A percentile compares a stretch with the other conserved stretches of the same genome.
These are phyloP conservation scores for Drosophila prosaltans DNA, from an alignment of 1,140 invertebrate genomes.

Conservation along the genomic window DNA sequence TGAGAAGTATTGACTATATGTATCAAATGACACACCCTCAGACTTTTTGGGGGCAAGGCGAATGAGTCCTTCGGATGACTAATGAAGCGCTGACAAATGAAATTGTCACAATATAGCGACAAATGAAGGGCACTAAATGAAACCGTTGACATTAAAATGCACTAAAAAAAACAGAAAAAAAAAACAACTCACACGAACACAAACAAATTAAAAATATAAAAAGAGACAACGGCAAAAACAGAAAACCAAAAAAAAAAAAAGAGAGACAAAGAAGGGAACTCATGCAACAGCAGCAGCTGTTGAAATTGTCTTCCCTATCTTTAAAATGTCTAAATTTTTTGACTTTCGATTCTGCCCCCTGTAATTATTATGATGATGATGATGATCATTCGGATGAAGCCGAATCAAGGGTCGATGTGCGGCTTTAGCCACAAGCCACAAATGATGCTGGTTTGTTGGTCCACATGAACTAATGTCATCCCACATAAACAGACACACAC, in stretches of 20 bases:
- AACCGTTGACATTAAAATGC: constrained; percentile 53
- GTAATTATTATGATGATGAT: constrained; percentile 36
- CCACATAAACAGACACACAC: constrained; percentile 37
- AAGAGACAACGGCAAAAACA: constrained; percentile 16
- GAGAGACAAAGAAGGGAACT: constrained; percentile 17
- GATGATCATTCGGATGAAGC: neutral
- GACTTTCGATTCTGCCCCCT: constrained; percentile 9
- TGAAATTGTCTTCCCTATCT: constrained; percentile 40
- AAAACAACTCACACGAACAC: no score
- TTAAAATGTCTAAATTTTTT: constrained; percentile 10
- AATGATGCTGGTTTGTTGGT: constrained; percentile 49
- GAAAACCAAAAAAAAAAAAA: neutral
- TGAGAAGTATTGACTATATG: neutral
- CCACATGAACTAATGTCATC: constrained; percentile 55
- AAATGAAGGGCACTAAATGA: constrained; percentile 56
- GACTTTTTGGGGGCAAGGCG: neutral
- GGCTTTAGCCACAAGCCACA: constrained; percentile 40
- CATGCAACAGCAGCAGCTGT: constrained; percentile 42
- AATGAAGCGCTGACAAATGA: constrained; percentile 60
- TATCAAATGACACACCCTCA: constrained; percentile 4
- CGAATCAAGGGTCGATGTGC: constrained; percentile 40
- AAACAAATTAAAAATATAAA: neutral
- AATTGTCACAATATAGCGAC: constrained; percentile 57
- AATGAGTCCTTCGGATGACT: constrained; percentile 36
- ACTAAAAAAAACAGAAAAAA: constrained; percentile 41